Conservation (phyloP, 2,113 vertebrate species). For the Entomyzon cyanotis region DNA sequence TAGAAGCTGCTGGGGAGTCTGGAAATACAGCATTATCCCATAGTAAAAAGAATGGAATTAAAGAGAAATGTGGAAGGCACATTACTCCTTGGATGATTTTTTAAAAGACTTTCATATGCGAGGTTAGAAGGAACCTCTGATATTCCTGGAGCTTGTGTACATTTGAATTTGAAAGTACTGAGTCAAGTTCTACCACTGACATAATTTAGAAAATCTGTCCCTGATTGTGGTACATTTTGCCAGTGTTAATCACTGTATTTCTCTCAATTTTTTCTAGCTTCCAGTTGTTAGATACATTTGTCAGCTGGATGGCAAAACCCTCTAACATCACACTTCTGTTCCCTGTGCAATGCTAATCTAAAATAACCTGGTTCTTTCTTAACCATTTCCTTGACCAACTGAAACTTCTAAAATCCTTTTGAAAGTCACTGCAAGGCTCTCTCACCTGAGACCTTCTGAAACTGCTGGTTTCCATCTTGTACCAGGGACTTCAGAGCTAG, state of each 20-base stretch:
- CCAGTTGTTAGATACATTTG: background rate
- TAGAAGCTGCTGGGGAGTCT: background rate
- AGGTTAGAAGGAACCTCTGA: background rate
- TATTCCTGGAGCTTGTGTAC: background rate
- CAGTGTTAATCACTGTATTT: background rate
- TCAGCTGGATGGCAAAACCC: background rate
- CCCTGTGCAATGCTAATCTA: background rate
- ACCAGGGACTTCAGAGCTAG: background rate
- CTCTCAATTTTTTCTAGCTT: background rate
- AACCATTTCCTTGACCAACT: background rate
- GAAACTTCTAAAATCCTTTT: background rate
- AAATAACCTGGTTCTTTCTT: background rate
- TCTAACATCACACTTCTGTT: background rate
- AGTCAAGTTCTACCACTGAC: background rate
- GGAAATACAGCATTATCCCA: background rate
- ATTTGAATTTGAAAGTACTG: background rate
- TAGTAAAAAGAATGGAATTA: background rate
- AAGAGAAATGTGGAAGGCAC: background rate
- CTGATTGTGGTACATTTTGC: background rate
- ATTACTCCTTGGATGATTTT: background rate
- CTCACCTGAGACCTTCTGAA: background rate
- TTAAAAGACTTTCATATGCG: background rate
- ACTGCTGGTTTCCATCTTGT: background rate
- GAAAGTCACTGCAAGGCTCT: background rate
- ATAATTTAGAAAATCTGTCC: background rate